phyloP scores from a whole-genome alignment of 2,113 vertebrate species.

The Kobus ellipsiprymnus region DNA sequence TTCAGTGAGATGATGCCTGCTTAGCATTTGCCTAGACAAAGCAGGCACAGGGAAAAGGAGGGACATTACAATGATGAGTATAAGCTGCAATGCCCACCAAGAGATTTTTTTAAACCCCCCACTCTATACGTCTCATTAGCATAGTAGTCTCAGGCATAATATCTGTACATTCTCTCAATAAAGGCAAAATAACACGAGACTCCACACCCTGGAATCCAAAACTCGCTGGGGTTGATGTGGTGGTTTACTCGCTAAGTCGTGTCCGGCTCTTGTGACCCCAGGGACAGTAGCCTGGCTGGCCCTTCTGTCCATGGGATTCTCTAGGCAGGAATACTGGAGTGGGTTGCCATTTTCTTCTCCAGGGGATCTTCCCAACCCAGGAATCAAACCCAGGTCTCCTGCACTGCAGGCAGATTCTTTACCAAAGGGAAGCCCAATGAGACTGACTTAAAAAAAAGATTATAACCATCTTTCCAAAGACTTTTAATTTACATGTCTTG shows the following conservation, averaged over 20 bases:
- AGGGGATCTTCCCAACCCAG: neutral
- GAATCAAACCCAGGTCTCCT: neutral
- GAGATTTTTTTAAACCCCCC: neutral
- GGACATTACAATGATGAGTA: accelerated
- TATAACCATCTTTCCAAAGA: neutral
- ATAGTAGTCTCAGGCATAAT: neutral
- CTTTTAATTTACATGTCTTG: neutral
- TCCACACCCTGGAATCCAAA: neutral
- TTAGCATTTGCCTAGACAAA: neutral
- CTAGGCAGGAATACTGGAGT: neutral
- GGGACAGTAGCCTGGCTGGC: neutral
- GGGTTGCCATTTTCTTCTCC: neutral
- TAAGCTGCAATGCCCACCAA: neutral
- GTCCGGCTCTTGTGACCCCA: neutral
- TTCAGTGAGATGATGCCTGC: neutral
- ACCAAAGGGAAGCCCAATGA: neutral
- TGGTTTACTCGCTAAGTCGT: neutral
- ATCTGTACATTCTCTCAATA: neutral
- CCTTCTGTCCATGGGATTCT: neutral
- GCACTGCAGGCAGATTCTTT: neutral
- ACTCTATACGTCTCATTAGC: neutral
- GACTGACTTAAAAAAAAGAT: neutral
- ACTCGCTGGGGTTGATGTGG: accelerated
- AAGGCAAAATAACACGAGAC: neutral
- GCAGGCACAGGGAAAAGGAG: neutral